Percentiles rank a stretch among this genome's conserved stretches.
These are phyloP conservation scores for Lamellibrachia satsuma DNA, from an alignment of 2,888 invertebrate species.

Conservation along the genomic window DNA sequence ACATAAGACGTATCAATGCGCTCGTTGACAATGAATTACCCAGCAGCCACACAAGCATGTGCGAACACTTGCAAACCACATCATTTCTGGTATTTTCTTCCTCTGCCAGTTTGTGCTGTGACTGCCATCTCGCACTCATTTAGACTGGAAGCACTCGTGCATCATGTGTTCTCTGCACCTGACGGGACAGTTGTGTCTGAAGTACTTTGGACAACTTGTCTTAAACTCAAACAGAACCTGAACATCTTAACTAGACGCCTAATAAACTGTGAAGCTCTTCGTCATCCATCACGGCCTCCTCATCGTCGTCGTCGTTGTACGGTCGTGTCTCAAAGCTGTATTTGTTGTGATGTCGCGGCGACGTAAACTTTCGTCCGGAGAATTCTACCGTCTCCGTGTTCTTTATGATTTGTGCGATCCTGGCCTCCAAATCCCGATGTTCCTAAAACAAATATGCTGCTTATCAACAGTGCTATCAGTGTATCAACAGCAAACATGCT, in stretches of 20 bases:
- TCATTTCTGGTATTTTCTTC: not conserved
- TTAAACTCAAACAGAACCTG: not conserved
- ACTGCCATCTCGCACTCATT: not conserved
- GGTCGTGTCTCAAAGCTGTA: conserved; percentile 38
- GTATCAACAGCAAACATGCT: not conserved
- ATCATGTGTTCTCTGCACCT: not conserved
- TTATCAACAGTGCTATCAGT: not conserved
- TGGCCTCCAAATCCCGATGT: conserved; percentile 58
- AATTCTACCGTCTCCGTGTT: conserved; percentile 40
- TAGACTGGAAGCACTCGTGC: not conserved
- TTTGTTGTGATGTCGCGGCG: conserved; percentile 30
- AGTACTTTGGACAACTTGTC: not conserved
- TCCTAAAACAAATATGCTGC: conserved; percentile 41
- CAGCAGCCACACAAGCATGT: not conserved
- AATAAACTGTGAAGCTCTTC: conserved; percentile 46
- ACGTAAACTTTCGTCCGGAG: conserved; percentile 19
- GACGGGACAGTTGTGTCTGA: not conserved
- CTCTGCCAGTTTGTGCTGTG: not conserved
- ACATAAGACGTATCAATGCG: not conserved
- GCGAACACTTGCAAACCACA: not conserved
- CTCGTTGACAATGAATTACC: not conserved
- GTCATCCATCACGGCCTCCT: conserved; percentile 46
- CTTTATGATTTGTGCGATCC: conserved; percentile 60
- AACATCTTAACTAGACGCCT: conserved; percentile 37
- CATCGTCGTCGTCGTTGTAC: conserved; percentile 38